These are phyloP conservation scores for Tachyglossus aculeatus DNA, from an alignment of 2,797 vertebrate species.

Conservation along the genomic window DNA sequence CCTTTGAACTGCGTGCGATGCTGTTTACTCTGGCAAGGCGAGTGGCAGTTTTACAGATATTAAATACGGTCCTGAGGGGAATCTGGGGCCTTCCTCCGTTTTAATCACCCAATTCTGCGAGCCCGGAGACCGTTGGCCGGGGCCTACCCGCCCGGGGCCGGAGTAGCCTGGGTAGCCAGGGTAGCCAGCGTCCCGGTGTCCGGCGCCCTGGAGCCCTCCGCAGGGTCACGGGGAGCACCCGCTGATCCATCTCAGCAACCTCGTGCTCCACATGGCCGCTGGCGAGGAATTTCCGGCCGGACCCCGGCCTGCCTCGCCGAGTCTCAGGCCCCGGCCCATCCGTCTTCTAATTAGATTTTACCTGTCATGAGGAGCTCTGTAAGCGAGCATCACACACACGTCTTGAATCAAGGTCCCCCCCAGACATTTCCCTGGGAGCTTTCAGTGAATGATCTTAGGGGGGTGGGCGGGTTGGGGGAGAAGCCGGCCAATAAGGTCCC, in stretches of 20 bases:
- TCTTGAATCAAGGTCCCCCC: conserved; percentile 26
- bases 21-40: conserved; percentile 98
- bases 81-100: conserved; percentile 86
- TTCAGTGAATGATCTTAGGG: too few species aligned
- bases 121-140: conserved; percentile 68
- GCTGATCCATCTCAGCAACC: conserved; percentile 53
- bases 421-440: conserved; percentile 24
- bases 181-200: not conserved
- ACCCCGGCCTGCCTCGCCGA: conserved; percentile 64
- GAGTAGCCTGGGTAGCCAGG: not conserved
- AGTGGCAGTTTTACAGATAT: conserved; percentile 99
- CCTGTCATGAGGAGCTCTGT: conserved; percentile 52
- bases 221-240: conserved; percentile 17
- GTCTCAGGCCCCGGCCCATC: conserved; percentile 31
- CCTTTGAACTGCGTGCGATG: conserved; percentile 95
- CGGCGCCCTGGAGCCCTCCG: not conserved
- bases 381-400: conserved; percentile 27
- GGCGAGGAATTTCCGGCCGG: conserved; percentile 50
- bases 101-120: conserved; percentile 85
- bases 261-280: conserved; percentile 48
- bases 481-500: too few species aligned
- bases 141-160: conserved; percentile 12
- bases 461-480: not conserved
- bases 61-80: conserved; percentile 96
- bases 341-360: conserved; percentile 70